These are phyloP conservation scores for Nezara viridula DNA, from an alignment of 2,888 invertebrate genomes.

Conservation along the genomic window DNA sequence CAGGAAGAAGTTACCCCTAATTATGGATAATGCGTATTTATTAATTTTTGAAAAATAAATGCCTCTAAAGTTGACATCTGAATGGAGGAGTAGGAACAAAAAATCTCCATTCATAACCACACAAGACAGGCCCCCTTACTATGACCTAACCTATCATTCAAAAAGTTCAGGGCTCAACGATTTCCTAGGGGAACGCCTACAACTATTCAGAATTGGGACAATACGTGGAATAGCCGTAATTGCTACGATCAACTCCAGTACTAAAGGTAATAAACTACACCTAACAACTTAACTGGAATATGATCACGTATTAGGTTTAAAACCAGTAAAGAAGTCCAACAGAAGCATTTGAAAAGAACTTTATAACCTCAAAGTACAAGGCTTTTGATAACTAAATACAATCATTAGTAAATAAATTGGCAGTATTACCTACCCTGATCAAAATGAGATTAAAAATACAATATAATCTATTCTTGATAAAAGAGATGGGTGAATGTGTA, in stretches of 20 bases:
- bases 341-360: background rate
- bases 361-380: too few relatives aligned
- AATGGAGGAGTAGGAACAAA: background rate
- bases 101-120: background rate
- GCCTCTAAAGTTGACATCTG: background rate
- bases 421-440: too few relatives aligned
- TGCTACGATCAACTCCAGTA: background rate
- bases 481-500: background rate
- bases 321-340: background rate
- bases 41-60: background rate
- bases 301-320: background rate
- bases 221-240: conserved; percentile 21
- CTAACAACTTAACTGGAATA: background rate
- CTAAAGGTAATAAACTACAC: background rate
- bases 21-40: background rate
- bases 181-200: conserved; percentile 7
- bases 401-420: too few relatives aligned
- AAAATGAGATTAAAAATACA: background rate
- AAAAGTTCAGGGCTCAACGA: background rate
- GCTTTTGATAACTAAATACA: too few relatives aligned
- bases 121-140: background rate
- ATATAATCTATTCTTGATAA: background rate
- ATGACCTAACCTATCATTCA: conserved; percentile 29
- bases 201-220: background rate
- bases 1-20: background rate